These are phyloP conservation scores for Micrasema minimum DNA, from an alignment of 1,140 invertebrate species.

Conservation along the genomic window DNA sequence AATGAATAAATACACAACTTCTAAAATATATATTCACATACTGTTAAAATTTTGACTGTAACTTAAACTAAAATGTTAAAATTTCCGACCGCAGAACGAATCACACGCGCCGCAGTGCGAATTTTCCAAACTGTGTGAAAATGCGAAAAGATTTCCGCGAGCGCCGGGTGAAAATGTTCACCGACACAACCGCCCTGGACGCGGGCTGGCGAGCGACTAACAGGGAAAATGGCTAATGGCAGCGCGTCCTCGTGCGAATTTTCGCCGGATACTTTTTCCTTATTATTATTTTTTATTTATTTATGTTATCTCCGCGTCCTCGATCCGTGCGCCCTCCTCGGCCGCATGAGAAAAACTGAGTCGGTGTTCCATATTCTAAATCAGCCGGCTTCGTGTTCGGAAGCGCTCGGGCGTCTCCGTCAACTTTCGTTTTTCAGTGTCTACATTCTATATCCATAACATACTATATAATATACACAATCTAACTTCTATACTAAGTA, in stretches of 20 bases:
- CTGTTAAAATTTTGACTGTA: not conserved
- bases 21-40: not conserved
- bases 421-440: slow-evolving; percentile 45
- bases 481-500: no score
- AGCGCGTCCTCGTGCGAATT: slow-evolving; percentile 37
- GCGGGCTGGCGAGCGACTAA: slow-evolving; percentile 11
- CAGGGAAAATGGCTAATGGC: slow-evolving; percentile 22
- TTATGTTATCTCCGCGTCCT: slow-evolving; percentile 17
- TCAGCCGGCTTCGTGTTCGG: slow-evolving; percentile 40
- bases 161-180: not conserved
- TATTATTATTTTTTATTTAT: slow-evolving; percentile 21
- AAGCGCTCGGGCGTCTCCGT: slow-evolving; percentile 30
- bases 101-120: slow-evolving; percentile 19
- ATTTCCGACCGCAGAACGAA: not conserved
- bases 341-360: slow-evolving; percentile 40
- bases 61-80: not conserved
- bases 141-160: not conserved
- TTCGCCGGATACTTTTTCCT: slow-evolving; percentile 31
- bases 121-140: slow-evolving; percentile 10
- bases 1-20: not conserved
- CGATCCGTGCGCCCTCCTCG: slow-evolving; percentile 25
- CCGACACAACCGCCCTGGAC: slow-evolving; percentile 4
- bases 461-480: no score
- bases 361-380: slow-evolving; percentile 42
- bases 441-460: no score